phyloP scores from a whole-genome alignment of 2,113 vertebrate genomes.

The Melanostigma gelatinosum region DNA sequence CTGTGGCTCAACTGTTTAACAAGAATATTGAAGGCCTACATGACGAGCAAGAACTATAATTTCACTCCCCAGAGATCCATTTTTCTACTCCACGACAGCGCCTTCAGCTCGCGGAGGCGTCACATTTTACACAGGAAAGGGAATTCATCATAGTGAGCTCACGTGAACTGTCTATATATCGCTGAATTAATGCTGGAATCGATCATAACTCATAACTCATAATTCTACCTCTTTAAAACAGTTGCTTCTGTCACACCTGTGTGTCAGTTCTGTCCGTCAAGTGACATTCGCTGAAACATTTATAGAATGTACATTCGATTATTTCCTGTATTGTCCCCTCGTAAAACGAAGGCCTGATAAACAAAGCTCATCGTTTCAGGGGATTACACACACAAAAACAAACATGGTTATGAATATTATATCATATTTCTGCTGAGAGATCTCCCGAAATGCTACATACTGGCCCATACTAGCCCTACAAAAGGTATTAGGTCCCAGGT shows the following conservation, averaged over 20 bases:
- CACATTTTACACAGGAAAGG: neutral
- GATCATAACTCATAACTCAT: neutral
- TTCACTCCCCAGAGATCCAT: neutral
- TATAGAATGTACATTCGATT: neutral
- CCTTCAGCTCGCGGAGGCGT: neutral
- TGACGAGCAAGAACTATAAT: neutral
- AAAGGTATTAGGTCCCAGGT: neutral
- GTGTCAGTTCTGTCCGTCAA: neutral
- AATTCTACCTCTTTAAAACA: neutral
- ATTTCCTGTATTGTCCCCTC: neutral
- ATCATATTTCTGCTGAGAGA: neutral
- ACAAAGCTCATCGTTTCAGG: neutral
- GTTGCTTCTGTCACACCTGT: neutral
- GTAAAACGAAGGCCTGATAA: neutral
- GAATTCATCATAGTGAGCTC: neutral
- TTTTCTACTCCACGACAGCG: neutral
- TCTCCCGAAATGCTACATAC: neutral
- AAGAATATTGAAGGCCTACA: neutral
- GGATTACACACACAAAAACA: neutral
- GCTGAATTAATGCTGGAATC: conserved; percentile 1
- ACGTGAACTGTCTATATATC: conserved; percentile 2
- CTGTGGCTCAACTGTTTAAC: neutral
- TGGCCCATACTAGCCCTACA: neutral
- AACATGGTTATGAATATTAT: neutral
- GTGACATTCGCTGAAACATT: neutral